A percentile compares a stretch with the other conserved stretches of the same genome.
Conservation (phyloP, 2,797 vertebrate species). For the Anabas testudineus region DNA sequence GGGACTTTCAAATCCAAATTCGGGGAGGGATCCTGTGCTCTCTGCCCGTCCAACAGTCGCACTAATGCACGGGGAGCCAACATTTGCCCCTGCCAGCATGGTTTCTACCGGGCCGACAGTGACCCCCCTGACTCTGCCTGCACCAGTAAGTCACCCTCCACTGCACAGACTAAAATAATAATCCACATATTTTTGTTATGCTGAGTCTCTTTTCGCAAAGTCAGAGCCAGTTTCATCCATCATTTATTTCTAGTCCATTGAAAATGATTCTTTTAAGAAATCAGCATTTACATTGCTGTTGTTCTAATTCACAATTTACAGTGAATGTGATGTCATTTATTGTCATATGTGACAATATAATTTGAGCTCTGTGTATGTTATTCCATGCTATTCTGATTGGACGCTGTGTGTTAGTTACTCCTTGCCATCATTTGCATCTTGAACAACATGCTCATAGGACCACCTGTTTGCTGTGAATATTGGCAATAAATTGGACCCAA, state of each 20-base stretch:
- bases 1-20: constrained; percentile 97
- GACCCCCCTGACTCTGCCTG: constrained; percentile 92
- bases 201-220: constrained; percentile 1
- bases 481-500: no score
- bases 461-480: background rate
- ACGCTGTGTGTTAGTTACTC: no score
- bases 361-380: background rate
- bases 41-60: constrained; percentile 93
- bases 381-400: background rate
- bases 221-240: background rate
- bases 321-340: background rate
- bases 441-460: background rate
- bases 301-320: background rate
- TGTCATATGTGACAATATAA: background rate
- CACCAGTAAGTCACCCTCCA: constrained; percentile 89
- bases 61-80: constrained; percentile 88
- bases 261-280: no score
- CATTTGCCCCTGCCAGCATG: constrained; percentile 90
- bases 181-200: background rate
- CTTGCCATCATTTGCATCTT: background rate
- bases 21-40: constrained; percentile 90
- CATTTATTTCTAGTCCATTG: background rate
- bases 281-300: background rate
- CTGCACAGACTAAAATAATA: constrained; percentile 2
- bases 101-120: constrained; percentile 93